Evolutionary conservation across 2,113 vertebrate species (phyloP).

Genomic region (Alosa alosa): DNA sequence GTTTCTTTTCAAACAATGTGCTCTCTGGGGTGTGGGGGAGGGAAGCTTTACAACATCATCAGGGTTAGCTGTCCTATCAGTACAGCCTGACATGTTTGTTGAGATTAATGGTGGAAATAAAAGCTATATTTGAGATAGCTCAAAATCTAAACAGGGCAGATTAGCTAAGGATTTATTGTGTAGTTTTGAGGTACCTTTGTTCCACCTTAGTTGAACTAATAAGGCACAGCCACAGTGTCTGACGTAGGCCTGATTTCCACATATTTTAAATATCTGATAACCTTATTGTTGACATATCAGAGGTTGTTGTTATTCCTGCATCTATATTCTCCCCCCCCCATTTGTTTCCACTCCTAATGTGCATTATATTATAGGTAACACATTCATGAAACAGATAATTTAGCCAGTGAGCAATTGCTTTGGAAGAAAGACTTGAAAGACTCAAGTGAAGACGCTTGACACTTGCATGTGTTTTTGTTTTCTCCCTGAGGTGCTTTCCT

Average conservation of each 20-base stretch:
- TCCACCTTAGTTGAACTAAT: background rate
- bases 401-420: background rate
- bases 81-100: background rate
- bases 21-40: background rate
- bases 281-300: background rate
- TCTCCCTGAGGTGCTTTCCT: constrained; percentile 64
- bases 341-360: background rate
- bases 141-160: background rate
- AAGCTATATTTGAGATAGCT: background rate
- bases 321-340: background rate
- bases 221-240: background rate
- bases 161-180: background rate
- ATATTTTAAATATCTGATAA: background rate
- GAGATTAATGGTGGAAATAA: background rate
- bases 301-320: background rate
- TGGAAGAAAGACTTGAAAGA: background rate
- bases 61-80: background rate
- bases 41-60: background rate
- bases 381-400: background rate
- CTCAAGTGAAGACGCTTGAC: background rate
- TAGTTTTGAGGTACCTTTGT: background rate
- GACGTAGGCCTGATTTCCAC: background rate
- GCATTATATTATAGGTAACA: background rate
- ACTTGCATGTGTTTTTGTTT: background rate
- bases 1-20: background rate